Evolutionary conservation across 2,888 invertebrate species (phyloP).

Genomic region (Ferdinandea cuprea): DNA sequence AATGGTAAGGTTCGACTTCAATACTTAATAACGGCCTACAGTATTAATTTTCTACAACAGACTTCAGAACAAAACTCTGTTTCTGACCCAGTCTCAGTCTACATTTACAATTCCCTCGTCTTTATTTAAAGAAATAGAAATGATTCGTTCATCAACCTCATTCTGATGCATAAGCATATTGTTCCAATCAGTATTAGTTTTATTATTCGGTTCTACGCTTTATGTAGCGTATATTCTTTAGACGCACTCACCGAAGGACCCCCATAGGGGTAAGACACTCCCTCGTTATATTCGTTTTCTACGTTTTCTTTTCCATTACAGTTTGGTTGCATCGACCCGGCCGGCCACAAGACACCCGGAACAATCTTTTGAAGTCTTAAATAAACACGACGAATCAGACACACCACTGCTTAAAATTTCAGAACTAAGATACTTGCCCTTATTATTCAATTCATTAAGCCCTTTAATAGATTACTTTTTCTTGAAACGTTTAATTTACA

Average conservation of each 20-base stretch:
- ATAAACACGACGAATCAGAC: not conserved
- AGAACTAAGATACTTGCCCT: not conserved
- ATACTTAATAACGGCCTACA: not conserved
- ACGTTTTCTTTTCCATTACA: too few species aligned
- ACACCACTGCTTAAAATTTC: not conserved
- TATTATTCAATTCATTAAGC: not conserved
- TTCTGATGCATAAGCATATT: too few species aligned
- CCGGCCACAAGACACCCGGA: not conserved
- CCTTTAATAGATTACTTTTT: not conserved
- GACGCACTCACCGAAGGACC: too few species aligned
- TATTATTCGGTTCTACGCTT: too few species aligned
- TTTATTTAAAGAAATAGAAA: too few species aligned
- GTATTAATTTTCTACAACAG: not conserved
- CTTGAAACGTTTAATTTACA: not conserved
- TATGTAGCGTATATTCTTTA: too few species aligned
- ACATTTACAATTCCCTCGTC: too few species aligned
- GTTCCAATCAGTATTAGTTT: too few species aligned
- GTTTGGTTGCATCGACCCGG: not conserved
- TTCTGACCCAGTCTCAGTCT: not conserved
- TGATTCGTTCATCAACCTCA: too few species aligned
- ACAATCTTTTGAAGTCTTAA: not conserved
- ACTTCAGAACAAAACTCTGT: not conserved
- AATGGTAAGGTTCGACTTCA: slow-evolving; percentile 13
- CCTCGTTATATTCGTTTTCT: too few species aligned
- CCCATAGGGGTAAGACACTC: too few species aligned